phyloP scores from a whole-genome alignment of 2,113 vertebrate genomes.

The Emydura subglobosa region DNA sequence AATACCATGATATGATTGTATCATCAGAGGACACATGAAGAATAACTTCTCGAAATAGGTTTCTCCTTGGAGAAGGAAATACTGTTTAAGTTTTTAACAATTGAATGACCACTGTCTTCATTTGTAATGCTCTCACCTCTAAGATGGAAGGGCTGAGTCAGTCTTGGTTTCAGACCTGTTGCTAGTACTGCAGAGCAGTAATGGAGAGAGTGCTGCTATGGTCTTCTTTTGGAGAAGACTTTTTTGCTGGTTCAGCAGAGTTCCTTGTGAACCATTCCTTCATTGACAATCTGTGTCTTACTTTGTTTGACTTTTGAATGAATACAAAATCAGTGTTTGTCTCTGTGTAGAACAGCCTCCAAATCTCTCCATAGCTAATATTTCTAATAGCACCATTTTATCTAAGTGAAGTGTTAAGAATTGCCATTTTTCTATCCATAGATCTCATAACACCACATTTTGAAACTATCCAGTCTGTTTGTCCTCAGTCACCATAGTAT shows the following conservation, averaged over 20 bases:
- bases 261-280: not conserved
- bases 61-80: slow-evolving; percentile 9
- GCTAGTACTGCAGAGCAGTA: not conserved
- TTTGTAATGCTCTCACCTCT: not conserved
- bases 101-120: not conserved
- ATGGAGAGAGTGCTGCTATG: too few species aligned
- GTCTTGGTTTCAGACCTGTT: not conserved
- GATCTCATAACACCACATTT: not conserved
- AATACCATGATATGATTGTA: not conserved
- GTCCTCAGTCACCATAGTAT: not conserved
- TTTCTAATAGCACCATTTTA: not conserved
- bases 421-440: not conserved
- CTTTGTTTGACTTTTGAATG: too few species aligned
- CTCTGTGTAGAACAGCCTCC: not conserved
- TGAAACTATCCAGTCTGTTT: not conserved
- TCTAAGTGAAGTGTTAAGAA: not conserved
- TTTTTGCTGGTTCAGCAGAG: not conserved
- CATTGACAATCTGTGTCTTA: too few species aligned
- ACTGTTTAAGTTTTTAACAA: not conserved
- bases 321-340: not conserved
- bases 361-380: not conserved
- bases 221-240: not conserved
- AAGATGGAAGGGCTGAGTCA: not conserved
- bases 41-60: not conserved
- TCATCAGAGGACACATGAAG: not conserved